Percentiles rank a stretch among this genome's conserved stretches.
phyloP scores from a whole-genome alignment of 1,140 invertebrate genomes.

The Episyrphus balteatus region DNA sequence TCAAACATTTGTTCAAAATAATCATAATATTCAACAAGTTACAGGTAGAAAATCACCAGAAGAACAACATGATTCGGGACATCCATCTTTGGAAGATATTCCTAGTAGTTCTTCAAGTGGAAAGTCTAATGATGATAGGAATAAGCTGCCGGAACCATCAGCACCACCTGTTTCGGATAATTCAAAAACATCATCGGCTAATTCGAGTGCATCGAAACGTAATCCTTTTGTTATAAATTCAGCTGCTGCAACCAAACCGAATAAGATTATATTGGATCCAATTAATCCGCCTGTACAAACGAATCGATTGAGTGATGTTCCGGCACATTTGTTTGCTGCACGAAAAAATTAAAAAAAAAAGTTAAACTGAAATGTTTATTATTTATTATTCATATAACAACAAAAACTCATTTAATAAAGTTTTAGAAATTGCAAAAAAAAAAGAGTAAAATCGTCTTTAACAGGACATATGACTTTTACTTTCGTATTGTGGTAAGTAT shows the following conservation, averaged over 20 bases:
- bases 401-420: too few relatives aligned
- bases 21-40: too few relatives aligned
- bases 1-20: too few relatives aligned
- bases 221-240: not conserved
- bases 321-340: slow-evolving; percentile 16
- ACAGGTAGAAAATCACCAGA: not conserved
- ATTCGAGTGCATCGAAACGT: not conserved
- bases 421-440: too few relatives aligned
- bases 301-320: not conserved
- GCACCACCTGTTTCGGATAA: too few relatives aligned
- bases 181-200: too few relatives aligned
- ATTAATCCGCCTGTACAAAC: not conserved
- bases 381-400: too few relatives aligned
- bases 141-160: not conserved
- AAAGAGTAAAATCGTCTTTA: too few relatives aligned
- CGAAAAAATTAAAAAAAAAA: not conserved
- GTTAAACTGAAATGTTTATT: too few relatives aligned
- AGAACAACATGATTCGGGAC: slow-evolving; percentile 3
- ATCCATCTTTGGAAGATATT: slow-evolving; percentile 2
- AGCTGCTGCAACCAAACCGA: not conserved
- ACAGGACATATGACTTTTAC: too few relatives aligned
- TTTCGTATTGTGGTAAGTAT: too few relatives aligned
- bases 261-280: slow-evolving; percentile 7
- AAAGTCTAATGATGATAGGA: not conserved
- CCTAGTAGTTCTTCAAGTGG: not conserved